phyloP scores from a whole-genome alignment of 2,888 invertebrate species.

The Siphonodentalium dalli region DNA sequence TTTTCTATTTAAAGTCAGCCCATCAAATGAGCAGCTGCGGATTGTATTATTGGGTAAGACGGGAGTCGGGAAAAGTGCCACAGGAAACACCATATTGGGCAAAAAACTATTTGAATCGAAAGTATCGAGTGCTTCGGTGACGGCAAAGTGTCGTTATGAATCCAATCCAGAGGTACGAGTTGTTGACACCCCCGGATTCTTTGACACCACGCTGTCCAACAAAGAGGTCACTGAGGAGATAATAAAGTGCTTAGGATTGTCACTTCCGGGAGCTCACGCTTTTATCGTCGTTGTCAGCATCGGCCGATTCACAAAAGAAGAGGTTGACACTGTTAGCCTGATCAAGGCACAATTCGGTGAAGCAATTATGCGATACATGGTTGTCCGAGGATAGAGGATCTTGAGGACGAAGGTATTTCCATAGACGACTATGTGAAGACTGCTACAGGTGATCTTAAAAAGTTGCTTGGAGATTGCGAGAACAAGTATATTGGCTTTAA shows the following conservation, averaged over 20 bases:
- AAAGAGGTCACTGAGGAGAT: constrained; percentile 18
- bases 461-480: constrained; percentile 7
- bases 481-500: constrained; percentile 20
- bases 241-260: constrained; percentile 24
- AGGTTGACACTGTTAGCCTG: constrained; percentile 18
- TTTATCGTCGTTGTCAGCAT: constrained; percentile 19
- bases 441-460: constrained; percentile 7
- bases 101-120: constrained; percentile 16
- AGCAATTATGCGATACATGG: constrained; percentile 16
- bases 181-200: constrained; percentile 30
- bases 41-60: constrained; percentile 28
- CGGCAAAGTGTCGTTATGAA: constrained; percentile 15
- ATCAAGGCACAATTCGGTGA: constrained; percentile 21
- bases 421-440: constrained; percentile 16
- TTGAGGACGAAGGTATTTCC: constrained; percentile 12
- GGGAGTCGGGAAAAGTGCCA: constrained; percentile 30
- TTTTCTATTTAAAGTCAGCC: no score
- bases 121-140: constrained; percentile 18
- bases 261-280: constrained; percentile 27
- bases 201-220: constrained; percentile 24
- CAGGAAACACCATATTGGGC: constrained; percentile 26
- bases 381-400: constrained; percentile 22
- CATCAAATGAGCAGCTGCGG: no score
- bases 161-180: no score
- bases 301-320: constrained; percentile 27